Percentiles rank a stretch among this genome's conserved stretches.
Evolutionary conservation across 2,888 invertebrate genomes (phyloP).

Genomic region (Tenodera sinensis): DNA sequence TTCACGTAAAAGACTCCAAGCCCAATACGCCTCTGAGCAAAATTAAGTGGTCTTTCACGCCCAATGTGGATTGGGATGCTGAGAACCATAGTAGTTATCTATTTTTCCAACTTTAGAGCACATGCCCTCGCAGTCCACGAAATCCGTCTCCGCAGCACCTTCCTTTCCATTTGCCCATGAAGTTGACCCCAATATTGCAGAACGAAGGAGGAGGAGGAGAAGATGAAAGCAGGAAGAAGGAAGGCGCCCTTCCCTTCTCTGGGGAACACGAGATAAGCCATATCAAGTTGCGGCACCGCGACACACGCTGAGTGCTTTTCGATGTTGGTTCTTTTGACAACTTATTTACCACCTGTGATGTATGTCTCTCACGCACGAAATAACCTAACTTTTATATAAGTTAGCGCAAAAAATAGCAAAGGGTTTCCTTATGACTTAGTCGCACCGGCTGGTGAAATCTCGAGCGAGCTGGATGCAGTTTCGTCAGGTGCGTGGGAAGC

Average conservation of each 20-base stretch:
- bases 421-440: not conserved
- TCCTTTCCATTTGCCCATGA: too few species aligned
- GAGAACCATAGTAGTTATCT: too few species aligned
- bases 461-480: not conserved
- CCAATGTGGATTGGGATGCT: too few species aligned
- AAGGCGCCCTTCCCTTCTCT: not conserved
- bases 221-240: not conserved
- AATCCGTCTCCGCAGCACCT: too few species aligned
- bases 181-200: not conserved
- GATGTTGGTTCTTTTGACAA: slow-evolving; percentile 12
- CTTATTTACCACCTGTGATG: slow-evolving; percentile 12
- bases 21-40: too few species aligned
- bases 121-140: too few species aligned
- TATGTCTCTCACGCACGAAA: not conserved
- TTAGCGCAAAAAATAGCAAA: not conserved
- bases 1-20: too few species aligned
- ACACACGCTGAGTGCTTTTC: not conserved
- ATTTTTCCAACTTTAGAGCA: too few species aligned
- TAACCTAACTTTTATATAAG: not conserved
- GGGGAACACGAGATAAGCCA: not conserved
- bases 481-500: not conserved
- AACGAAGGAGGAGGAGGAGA: not conserved
- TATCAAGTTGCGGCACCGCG: not conserved
- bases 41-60: too few species aligned
- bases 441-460: not conserved